Conservation (phyloP, 2,113 vertebrate species). For the Leucoraja erinaceus region DNA sequence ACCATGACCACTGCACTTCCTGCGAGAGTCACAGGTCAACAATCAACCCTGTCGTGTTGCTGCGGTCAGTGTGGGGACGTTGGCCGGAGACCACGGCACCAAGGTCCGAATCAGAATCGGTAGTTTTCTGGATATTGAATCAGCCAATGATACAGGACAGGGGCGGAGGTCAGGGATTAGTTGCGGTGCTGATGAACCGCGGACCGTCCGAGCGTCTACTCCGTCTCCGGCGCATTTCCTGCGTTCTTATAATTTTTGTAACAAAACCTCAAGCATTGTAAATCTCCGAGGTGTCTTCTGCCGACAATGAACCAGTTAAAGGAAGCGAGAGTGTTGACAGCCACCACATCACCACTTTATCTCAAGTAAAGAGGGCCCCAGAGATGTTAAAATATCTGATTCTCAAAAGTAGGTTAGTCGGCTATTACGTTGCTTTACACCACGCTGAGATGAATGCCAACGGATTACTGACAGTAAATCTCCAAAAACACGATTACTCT, state of each 20-base stretch:
- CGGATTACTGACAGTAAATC: not conserved
- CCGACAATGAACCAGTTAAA: not conserved
- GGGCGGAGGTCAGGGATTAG: no score
- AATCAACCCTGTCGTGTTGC: no score
- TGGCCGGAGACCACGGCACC: not conserved
- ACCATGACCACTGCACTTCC: not conserved
- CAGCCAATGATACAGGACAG: no score
- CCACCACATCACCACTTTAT: not conserved
- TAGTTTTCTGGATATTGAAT: no score
- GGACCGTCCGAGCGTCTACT: no score
- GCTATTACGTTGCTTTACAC: not conserved
- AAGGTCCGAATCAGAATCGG: not conserved
- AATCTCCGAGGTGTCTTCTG: not conserved
- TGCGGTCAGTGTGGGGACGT: no score
- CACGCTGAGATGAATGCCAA: not conserved
- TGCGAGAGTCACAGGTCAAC: no score
- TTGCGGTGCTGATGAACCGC: no score
- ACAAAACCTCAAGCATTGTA: not conserved
- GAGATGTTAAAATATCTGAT: conserved; percentile 17
- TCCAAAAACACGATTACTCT: not conserved
- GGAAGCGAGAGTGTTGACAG: not conserved
- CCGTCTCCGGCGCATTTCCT: no score
- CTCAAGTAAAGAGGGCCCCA: not conserved
- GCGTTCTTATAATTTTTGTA: no score
- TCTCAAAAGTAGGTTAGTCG: conserved; percentile 8